These are phyloP conservation scores for Vulpes lagopus DNA, from an alignment of 2,113 vertebrate species.

Conservation along the genomic window DNA sequence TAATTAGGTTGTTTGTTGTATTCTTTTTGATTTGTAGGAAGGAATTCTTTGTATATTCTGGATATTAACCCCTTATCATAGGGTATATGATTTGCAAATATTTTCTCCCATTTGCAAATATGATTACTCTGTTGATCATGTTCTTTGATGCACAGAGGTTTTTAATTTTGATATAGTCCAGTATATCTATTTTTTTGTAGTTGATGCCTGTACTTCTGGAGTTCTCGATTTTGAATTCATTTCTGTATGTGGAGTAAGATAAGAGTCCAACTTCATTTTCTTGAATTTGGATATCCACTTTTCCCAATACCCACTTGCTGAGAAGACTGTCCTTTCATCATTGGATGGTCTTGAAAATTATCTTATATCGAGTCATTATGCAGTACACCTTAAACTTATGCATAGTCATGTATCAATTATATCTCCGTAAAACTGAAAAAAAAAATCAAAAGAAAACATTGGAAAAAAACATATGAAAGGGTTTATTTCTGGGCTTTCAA, in stretches of 20 bases:
- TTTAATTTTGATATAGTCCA: background rate
- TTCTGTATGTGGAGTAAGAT: background rate
- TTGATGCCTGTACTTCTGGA: background rate
- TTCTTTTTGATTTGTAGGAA: background rate
- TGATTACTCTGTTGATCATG: background rate
- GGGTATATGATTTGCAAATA: background rate
- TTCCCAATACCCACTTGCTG: background rate
- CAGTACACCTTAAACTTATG: background rate
- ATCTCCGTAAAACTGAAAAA: background rate
- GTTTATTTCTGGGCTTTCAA: background rate
- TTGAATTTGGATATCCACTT: background rate
- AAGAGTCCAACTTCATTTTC: background rate
- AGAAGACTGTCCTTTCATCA: background rate
- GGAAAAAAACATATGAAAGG: background rate
- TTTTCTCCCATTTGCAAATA: background rate
- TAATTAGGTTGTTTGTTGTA: background rate
- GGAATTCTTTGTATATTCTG: background rate
- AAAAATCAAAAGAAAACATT: background rate
- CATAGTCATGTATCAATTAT: background rate
- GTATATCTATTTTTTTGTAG: background rate
- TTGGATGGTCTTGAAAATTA: background rate
- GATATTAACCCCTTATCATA: background rate
- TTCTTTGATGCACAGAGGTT: background rate
- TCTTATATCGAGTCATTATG: background rate
- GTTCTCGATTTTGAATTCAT: background rate